These are phyloP conservation scores for Stegophylla sp. DNA, from an alignment of 2,888 invertebrate genomes.

Conservation along the genomic window DNA sequence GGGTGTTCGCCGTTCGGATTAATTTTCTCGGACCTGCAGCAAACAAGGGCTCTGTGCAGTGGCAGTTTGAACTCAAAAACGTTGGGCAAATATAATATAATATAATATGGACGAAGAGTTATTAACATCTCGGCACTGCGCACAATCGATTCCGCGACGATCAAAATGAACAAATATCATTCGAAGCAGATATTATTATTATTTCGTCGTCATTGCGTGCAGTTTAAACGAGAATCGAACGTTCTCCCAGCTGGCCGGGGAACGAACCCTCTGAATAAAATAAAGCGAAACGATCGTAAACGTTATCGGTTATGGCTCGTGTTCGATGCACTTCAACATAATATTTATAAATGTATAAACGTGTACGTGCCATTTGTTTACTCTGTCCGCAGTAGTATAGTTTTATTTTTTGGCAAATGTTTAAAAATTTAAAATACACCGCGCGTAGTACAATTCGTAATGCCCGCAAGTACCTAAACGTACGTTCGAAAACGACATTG, in stretches of 20 bases:
- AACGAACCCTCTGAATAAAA: not conserved
- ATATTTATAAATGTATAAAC: not conserved
- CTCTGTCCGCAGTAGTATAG: not conserved
- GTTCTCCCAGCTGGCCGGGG: too few species aligned
- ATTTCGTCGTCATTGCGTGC: not conserved
- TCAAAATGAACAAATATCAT: too few species aligned
- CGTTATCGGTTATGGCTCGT: not conserved
- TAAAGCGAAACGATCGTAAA: not conserved
- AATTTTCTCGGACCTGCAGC: slow-evolving; percentile 29
- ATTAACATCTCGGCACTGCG: too few species aligned
- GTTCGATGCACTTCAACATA: not conserved
- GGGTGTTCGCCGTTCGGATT: slow-evolving; percentile 4
- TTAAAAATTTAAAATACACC: too few species aligned
- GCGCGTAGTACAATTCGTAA: too few species aligned
- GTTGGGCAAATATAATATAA: too few species aligned
- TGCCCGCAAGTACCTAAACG: too few species aligned
- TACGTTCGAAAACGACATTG: too few species aligned
- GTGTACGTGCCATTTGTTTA: not conserved
- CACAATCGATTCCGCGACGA: too few species aligned
- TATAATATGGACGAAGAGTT: too few species aligned
- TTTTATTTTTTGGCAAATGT: not conserved
- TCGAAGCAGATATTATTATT: not conserved
- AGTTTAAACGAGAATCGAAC: not conserved
- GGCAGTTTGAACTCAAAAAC: slow-evolving; percentile 21
- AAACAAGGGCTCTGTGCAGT: not conserved